Percentiles rank a stretch among this genome's conserved stretches.
These are phyloP conservation scores for Drosophila hamatofila DNA, from an alignment of 2,888 invertebrate species.

Conservation along the genomic window DNA sequence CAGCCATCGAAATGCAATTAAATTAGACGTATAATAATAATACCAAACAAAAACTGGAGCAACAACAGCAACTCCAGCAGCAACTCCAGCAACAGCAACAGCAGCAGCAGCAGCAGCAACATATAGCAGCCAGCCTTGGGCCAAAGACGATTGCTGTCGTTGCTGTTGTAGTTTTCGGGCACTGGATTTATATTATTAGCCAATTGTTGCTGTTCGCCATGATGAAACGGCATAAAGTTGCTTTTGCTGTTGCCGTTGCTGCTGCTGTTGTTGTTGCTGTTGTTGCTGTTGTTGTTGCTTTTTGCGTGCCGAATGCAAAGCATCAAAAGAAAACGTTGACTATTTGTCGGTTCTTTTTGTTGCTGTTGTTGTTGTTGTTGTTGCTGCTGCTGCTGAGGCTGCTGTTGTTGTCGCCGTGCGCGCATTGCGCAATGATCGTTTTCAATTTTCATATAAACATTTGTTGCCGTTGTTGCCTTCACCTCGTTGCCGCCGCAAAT, in stretches of 20 bases:
- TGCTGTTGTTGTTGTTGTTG: slow-evolving; percentile 34
- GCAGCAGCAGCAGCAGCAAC: slow-evolving; percentile 7
- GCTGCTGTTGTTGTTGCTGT: slow-evolving; percentile 41
- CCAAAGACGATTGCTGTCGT: slow-evolving; percentile 48
- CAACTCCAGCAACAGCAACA: slow-evolving; percentile 14
- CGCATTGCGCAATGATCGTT: slow-evolving; percentile 72
- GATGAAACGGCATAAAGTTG: slow-evolving; percentile 64
- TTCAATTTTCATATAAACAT: slow-evolving; percentile 77
- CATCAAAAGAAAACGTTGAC: slow-evolving; percentile 68
- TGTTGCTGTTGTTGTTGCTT: slow-evolving; percentile 52
- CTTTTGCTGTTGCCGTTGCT: slow-evolving; percentile 34
- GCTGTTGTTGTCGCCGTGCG: slow-evolving; percentile 54
- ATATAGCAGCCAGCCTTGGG: slow-evolving; percentile 44
- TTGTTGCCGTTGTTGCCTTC: slow-evolving; percentile 67
- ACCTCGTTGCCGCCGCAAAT: slow-evolving; percentile 79
- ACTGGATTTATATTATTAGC: slow-evolving; percentile 76
- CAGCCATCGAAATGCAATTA: slow-evolving; percentile 79
- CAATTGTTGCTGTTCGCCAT: slow-evolving; percentile 68
- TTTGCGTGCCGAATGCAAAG: slow-evolving; percentile 76
- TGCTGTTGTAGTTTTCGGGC: slow-evolving; percentile 52
- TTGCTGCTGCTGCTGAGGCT: slow-evolving; percentile 41
- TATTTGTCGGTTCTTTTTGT: slow-evolving; percentile 63
- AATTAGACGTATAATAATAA: slow-evolving; percentile 64
- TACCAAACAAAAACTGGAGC: slow-evolving; percentile 44
- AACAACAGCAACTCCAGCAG: slow-evolving; percentile 21